These are phyloP conservation scores for Centropus bengalensis DNA, from an alignment of 2,113 vertebrate species.

Conservation along the genomic window DNA sequence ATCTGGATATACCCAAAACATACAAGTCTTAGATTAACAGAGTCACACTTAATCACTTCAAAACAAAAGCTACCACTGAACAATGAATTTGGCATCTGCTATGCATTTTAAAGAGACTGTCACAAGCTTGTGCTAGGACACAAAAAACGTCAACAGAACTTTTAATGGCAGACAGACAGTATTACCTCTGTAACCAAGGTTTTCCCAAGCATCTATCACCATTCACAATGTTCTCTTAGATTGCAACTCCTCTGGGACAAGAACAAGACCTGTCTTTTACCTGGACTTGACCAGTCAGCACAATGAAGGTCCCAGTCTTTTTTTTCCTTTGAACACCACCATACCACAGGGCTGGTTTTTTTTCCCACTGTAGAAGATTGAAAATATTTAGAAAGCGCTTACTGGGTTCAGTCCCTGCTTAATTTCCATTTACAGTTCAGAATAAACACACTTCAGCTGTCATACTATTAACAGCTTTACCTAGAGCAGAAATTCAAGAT, in stretches of 20 bases:
- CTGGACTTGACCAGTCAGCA: not conserved
- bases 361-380: not conserved
- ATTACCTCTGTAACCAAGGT: not conserved
- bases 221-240: not conserved
- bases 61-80: not conserved
- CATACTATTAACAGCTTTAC: conserved; percentile 19
- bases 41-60: not conserved
- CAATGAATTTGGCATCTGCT: not conserved
- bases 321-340: not conserved
- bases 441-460: conserved; percentile 24
- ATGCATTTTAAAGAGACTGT: not conserved
- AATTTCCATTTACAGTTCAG: conserved; percentile 1
- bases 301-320: not conserved
- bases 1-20: not conserved
- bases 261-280: not conserved
- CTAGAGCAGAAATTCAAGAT: conserved; percentile 2
- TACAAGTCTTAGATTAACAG: not conserved
- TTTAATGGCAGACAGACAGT: not conserved
- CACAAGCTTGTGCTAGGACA: not conserved
- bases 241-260: not conserved
- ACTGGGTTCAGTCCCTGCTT: not conserved
- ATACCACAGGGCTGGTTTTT: not conserved
- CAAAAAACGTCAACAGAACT: not conserved
- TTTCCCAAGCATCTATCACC: not conserved
- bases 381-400: not conserved